Base-by-base conservation (phyloP, 2,888 invertebrate species). In the Ochropleura plecta region DNA sequence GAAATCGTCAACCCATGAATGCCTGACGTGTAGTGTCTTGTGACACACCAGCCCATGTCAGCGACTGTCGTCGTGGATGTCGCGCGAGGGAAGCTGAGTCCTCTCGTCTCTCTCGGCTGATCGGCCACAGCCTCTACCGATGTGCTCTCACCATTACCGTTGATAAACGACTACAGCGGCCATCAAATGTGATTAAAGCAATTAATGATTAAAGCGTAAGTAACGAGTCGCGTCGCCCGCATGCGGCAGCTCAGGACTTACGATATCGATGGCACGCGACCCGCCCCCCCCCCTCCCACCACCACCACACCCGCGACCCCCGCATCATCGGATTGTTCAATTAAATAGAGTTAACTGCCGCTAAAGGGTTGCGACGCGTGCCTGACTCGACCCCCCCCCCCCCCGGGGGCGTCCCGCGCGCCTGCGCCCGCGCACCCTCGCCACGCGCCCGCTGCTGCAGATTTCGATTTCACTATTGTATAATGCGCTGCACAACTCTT, bases 151-250 rank as follows among this genome's bases (percentile, higher is more conserved):
- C 72, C 77, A 71, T 73, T 80, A 76, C 70, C 18, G 78, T 79
- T 85, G 83, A 81, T 80, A 71, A 79, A 79, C 59, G 79, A 67
- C 71, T 64, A 65, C 79, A 82, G 83, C 84, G 84, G 85, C 89
- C 91, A 90, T 91, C 90, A 89, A 81, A 91, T 79, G 91, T 92
- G 94, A 94, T 95, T 94, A 94, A 91, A 92, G 91, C 90, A 93
- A 94, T 94, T 94, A 88, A 90, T 89, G 84, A 83, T 85, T 81
- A 80, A 85, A 88, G 84, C 81, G 84, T 83, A 73, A 74, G 74
- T 83, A 81, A 83, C 69, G 83, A 81, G 82, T 70, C 77, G 65
- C 66, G 72, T 49, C 53, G 79, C 90, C 89, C 91, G 88, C 91
- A 90, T 88, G 78, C 79, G 65, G 70, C 76, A 71, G 64, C 79